These are phyloP conservation scores for Anableps anableps DNA, from an alignment of 2,797 vertebrate genomes.

Conservation along the genomic window DNA sequence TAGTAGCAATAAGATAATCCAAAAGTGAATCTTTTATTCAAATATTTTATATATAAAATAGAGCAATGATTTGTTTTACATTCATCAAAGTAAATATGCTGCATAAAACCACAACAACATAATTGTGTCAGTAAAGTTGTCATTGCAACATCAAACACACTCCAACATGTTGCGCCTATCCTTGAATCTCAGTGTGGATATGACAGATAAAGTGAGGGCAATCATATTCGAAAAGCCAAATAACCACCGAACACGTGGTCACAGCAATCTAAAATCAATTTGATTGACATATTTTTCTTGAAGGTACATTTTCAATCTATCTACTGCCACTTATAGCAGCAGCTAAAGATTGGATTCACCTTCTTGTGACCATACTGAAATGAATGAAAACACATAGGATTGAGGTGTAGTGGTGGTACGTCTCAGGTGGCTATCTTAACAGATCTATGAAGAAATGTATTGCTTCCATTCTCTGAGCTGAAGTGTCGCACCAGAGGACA, in stretches of 20 bases:
- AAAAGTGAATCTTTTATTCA: background rate
- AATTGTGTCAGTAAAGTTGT: background rate
- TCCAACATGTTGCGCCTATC: background rate
- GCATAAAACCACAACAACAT: background rate
- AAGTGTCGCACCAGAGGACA: slow-evolving; percentile 28
- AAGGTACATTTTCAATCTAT: slow-evolving; percentile 29
- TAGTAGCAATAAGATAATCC: background rate
- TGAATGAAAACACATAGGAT: slow-evolving; percentile 26
- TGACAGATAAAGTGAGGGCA: background rate
- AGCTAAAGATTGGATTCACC: slow-evolving; percentile 36
- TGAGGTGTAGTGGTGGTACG: slow-evolving; percentile 5
- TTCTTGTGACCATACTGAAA: slow-evolving; percentile 27
- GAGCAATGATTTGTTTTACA: background rate
- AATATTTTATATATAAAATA: background rate
- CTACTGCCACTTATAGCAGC: background rate
- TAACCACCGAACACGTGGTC: background rate
- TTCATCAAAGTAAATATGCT: background rate
- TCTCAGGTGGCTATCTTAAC: slow-evolving; percentile 37
- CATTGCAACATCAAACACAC: background rate
- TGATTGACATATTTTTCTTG: slow-evolving; percentile 13
- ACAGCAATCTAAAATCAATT: slow-evolving; percentile 10
- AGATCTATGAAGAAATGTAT: slow-evolving; percentile 47
- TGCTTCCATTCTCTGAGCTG: slow-evolving; percentile 44
- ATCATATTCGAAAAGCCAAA: slow-evolving; percentile 6
- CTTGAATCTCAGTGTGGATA: background rate